Percentiles rank a stretch among this genome's conserved stretches.
Evolutionary conservation across 2,797 vertebrate genomes (phyloP).

Genomic region (Lagocephalus sceleratus): DNA sequence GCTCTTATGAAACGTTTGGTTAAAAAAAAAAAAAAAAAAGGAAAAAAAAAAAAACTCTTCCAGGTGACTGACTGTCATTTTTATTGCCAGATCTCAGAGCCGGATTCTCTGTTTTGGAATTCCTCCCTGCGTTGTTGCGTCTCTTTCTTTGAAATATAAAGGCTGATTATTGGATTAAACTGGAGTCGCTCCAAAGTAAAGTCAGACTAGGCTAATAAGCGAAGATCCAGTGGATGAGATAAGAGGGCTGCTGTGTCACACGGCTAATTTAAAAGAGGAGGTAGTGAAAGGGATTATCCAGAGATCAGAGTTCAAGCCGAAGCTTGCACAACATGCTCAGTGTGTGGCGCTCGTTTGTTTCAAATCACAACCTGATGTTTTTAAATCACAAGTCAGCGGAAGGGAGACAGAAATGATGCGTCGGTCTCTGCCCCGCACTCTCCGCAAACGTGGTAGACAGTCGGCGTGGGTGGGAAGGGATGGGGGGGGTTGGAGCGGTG

Average conservation of each 20-base stretch:
- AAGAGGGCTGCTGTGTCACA: slow-evolving; percentile 57
- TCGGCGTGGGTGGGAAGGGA: too few species aligned
- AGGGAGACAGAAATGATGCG: not conserved
- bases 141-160: slow-evolving; percentile 6
- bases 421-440: too few species aligned
- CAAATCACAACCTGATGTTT: slow-evolving; percentile 42
- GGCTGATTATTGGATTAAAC: slow-evolving; percentile 4
- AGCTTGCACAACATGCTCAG: slow-evolving; percentile 71
- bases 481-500: too few species aligned
- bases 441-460: too few species aligned
- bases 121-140: not conserved
- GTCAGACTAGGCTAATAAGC: slow-evolving; percentile 47
- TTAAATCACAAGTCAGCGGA: slow-evolving; percentile 20
- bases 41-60: slow-evolving; percentile 7
- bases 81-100: not conserved
- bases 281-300: slow-evolving; percentile 75
- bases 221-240: slow-evolving; percentile 45
- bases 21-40: too few species aligned
- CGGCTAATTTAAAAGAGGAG: slow-evolving; percentile 76
- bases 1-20: slow-evolving; percentile 1
- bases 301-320: slow-evolving; percentile 70
- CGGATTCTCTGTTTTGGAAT: not conserved
- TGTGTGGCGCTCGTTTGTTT: slow-evolving; percentile 50
- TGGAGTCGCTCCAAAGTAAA: not conserved
- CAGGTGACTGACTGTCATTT: not conserved